Evolutionary conservation across 1,140 invertebrate species (phyloP).

Genomic region (Teleopsis dalmanni): DNA sequence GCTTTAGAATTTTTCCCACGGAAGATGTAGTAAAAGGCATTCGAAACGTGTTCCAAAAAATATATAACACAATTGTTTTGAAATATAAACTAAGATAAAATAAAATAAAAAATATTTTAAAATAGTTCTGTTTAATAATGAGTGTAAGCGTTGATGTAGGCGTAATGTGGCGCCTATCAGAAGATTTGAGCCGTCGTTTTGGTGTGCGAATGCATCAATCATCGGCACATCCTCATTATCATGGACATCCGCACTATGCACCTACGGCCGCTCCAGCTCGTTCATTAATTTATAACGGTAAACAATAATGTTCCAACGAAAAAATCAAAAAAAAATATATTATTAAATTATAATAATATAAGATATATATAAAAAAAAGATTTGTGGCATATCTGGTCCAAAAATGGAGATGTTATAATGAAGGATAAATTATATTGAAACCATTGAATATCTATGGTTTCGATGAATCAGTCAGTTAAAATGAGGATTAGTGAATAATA

Average conservation of each 20-base stretch:
- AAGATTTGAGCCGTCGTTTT: conserved; percentile 41
- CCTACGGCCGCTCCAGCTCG: conserved; percentile 26
- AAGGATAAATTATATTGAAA: too few relatives aligned
- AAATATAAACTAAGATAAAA: neutral
- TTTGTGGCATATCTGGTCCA: too few relatives aligned
- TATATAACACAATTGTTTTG: too few relatives aligned
- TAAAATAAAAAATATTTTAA: neutral
- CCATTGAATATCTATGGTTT: too few relatives aligned
- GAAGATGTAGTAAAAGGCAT: too few relatives aligned
- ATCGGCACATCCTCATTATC: conserved; percentile 22
- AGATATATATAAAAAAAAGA: too few relatives aligned
- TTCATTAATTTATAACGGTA: conserved; percentile 49
- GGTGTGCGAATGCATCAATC: conserved; percentile 34
- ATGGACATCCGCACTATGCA: conserved; percentile 17
- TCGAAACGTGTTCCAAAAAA: too few relatives aligned
- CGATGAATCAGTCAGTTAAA: too few relatives aligned
- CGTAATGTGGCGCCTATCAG: conserved; percentile 44
- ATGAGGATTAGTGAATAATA: too few relatives aligned
- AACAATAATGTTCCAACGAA: neutral
- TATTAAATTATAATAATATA: neutral
- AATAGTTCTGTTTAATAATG: conserved; percentile 19
- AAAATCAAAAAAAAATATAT: neutral
- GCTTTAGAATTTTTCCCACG: too few relatives aligned
- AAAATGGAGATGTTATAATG: too few relatives aligned
- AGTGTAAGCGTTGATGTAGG: conserved; percentile 44